phyloP scores from a whole-genome alignment of 2,113 vertebrate species.

The Pleuronectes platessa region DNA sequence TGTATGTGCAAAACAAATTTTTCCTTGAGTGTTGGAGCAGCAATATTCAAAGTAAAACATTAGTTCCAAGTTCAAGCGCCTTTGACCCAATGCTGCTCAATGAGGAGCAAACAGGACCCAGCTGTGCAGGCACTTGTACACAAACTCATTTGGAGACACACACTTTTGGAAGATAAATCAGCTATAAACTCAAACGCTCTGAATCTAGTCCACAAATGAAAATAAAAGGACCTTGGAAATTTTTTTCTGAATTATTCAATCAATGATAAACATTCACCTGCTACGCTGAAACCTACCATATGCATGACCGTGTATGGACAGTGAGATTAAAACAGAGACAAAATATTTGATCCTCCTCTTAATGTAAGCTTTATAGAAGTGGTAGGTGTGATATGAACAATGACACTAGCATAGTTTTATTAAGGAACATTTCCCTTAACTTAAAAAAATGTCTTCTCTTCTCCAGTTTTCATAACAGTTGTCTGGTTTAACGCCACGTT shows the following conservation, averaged over 20 bases:
- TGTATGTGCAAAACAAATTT: not conserved
- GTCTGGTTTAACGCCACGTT: not conserved
- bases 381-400: not conserved
- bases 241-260: not conserved
- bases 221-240: too few relatives aligned
- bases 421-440: not conserved
- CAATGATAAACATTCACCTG: not conserved
- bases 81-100: not conserved
- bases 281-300: too few relatives aligned
- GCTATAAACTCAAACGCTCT: too few relatives aligned
- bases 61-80: not conserved
- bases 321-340: not conserved
- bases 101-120: not conserved
- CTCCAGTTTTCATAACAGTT: not conserved
- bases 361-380: not conserved
- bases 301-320: too few relatives aligned
- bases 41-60: too few relatives aligned
- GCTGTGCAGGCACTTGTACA: constrained; percentile 1
- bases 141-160: not conserved
- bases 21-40: not conserved
- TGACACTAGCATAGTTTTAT: not conserved
- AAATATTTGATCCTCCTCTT: not conserved
- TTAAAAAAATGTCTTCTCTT: not conserved
- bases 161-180: not conserved
- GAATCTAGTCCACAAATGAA: not conserved